Evolutionary conservation across 2,113 vertebrate species (phyloP).

Genomic region (Seriola quinqueradiata): DNA sequence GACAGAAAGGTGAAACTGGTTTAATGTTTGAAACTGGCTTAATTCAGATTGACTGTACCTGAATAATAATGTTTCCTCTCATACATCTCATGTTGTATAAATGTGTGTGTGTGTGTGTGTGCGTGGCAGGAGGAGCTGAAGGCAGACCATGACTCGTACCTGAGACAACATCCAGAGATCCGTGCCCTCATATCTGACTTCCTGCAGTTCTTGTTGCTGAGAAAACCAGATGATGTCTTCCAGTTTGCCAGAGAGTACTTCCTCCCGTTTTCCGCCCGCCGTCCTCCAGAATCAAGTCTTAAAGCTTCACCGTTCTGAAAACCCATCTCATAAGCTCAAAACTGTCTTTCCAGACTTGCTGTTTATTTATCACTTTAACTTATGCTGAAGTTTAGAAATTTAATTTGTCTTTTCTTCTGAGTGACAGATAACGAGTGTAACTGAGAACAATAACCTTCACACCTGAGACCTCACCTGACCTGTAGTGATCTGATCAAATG

Average conservation of each 20-base stretch:
- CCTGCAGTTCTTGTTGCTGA: slow-evolving; percentile 90
- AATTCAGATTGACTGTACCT: not conserved
- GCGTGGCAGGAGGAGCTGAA: slow-evolving; percentile 88
- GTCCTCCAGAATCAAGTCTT: slow-evolving; percentile 12
- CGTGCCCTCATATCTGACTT: slow-evolving; percentile 89
- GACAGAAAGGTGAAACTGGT: slow-evolving; percentile 88
- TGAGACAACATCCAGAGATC: slow-evolving; percentile 90
- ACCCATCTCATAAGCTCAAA: not conserved
- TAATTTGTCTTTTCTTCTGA: not conserved
- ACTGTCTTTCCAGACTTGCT: not conserved
- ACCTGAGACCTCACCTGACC: too few species aligned
- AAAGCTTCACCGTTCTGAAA: slow-evolving; percentile 32
- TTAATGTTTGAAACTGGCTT: not conserved
- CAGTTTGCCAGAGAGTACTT: slow-evolving; percentile 91
- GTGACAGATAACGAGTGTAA: not conserved
- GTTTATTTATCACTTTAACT: not conserved
- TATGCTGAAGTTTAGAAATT: not conserved
- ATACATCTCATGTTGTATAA: not conserved
- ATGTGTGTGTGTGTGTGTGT: slow-evolving; percentile 19
- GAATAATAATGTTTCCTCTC: not conserved
- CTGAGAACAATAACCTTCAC: not conserved
- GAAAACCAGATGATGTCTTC: slow-evolving; percentile 87
- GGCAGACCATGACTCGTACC: slow-evolving; percentile 84
- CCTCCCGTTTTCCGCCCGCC: slow-evolving; percentile 70
- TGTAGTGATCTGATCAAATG: not conserved